phyloP scores from a whole-genome alignment of 2,888 invertebrate genomes.

The Napeogenes inachia region DNA sequence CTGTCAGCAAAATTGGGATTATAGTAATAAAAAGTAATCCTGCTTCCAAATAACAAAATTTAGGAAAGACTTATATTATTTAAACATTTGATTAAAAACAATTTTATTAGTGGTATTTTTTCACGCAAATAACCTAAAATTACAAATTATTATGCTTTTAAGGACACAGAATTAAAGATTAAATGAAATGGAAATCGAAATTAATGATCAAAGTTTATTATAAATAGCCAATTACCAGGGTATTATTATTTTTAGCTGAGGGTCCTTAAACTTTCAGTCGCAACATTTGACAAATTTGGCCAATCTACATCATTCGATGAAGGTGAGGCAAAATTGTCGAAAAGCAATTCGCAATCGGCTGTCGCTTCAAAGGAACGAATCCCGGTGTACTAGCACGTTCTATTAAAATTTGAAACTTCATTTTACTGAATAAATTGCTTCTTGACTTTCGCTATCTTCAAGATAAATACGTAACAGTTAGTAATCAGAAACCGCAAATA shows the following conservation, averaged over 20 bases:
- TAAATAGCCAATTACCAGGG: constrained; percentile 1
- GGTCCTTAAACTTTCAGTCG: constrained; percentile 10
- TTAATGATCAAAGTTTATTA: background rate
- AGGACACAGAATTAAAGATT: background rate
- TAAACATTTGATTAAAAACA: no score
- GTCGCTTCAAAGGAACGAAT: constrained; percentile 62
- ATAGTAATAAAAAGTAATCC: constrained; percentile 33
- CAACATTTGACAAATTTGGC: constrained; percentile 17
- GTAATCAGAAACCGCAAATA: constrained; percentile 64
- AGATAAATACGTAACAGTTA: constrained; percentile 57
- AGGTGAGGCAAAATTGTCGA: constrained; percentile 49
- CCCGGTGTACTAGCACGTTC: constrained; percentile 52
- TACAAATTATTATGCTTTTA: background rate
- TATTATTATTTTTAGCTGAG: constrained; percentile 11
- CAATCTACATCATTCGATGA: constrained; percentile 36
- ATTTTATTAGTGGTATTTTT: no score
- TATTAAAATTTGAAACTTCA: constrained; percentile 74
- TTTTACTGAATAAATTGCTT: constrained; percentile 71
- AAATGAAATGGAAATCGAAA: background rate
- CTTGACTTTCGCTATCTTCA: constrained; percentile 64
- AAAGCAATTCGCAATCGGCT: constrained; percentile 69
- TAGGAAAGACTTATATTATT: background rate
- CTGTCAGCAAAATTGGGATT: constrained; percentile 45
- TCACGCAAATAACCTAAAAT: no score
- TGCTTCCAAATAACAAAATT: constrained; percentile 20